These are phyloP conservation scores for Drosophila emarginata DNA, from an alignment of 2,888 invertebrate species.

Conservation along the genomic window DNA sequence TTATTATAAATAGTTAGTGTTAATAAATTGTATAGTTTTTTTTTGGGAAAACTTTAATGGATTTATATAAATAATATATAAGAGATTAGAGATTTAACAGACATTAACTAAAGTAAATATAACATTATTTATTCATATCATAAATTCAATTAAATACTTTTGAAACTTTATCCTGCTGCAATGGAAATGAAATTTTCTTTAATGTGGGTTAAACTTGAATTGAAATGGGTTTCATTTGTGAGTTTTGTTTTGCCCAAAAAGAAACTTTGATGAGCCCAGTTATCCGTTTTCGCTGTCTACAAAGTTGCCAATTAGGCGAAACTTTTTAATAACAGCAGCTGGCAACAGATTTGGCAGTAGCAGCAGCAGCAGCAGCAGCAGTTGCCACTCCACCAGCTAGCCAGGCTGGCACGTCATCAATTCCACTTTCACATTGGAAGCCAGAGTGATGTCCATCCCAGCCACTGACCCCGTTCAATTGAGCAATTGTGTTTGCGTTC, in stretches of 20 bases:
- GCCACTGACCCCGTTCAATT: conserved; percentile 51
- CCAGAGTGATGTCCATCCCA: conserved; percentile 23
- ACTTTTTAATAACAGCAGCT: conserved; percentile 58
- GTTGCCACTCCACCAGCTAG: neutral
- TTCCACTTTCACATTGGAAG: conserved; percentile 29
- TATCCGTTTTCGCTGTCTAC: conserved; percentile 55
- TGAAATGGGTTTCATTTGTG: conserved; percentile 7
- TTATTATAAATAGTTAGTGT: too few relatives aligned
- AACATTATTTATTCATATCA: neutral
- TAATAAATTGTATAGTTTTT: too few relatives aligned
- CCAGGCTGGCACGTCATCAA: conserved; percentile 26
- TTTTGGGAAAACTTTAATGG: too few relatives aligned
- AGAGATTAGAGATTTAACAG: neutral
- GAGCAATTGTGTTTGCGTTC: conserved; percentile 41
- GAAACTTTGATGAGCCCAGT: conserved; percentile 19
- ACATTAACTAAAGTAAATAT: neutral
- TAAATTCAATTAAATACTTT: neutral
- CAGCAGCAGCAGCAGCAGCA: conserved; percentile 22
- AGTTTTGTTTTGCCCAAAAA: conserved; percentile 60
- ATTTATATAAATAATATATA: neutral
- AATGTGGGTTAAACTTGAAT: neutral
- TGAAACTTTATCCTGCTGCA: neutral
- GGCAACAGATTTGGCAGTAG: conserved; percentile 18
- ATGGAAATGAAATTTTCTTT: neutral
- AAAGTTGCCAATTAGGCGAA: conserved; percentile 69